These are phyloP conservation scores for Ichneumoninae sp. DNA, from an alignment of 2,888 invertebrate species.

Conservation along the genomic window DNA sequence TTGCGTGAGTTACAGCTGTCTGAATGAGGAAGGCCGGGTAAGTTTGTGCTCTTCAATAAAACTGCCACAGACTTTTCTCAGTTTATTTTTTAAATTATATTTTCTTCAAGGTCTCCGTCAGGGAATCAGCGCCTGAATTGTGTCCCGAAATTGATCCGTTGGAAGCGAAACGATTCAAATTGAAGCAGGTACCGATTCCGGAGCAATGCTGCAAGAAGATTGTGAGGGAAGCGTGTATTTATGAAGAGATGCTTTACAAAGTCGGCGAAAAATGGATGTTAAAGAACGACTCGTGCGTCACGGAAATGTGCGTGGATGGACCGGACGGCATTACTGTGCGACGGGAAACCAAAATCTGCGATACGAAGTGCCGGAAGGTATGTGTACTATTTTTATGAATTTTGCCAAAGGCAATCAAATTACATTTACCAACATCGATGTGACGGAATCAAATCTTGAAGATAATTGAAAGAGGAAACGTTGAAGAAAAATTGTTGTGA, in stretches of 20 bases:
- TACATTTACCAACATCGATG: background rate
- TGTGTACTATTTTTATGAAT: constrained; percentile 33
- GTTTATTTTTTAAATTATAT: constrained; percentile 13
- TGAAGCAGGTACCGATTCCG: constrained; percentile 84
- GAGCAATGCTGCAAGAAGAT: constrained; percentile 87
- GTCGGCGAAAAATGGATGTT: constrained; percentile 85
- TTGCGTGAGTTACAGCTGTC: constrained; percentile 88
- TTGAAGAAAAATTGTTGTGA: background rate
- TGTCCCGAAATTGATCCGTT: constrained; percentile 85
- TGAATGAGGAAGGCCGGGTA: constrained; percentile 85
- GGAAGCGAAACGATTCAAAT: constrained; percentile 84
- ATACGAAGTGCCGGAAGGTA: constrained; percentile 83
- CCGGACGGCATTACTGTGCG: constrained; percentile 84
- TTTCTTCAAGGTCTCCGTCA: constrained; percentile 86
- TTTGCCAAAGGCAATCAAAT: background rate
- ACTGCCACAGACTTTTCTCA: background rate
- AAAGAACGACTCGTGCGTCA: constrained; percentile 85
- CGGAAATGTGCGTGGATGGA: constrained; percentile 85
- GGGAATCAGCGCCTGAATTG: constrained; percentile 84
- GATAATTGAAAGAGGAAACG: background rate
- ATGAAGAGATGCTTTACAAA: constrained; percentile 84
- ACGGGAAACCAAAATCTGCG: constrained; percentile 84
- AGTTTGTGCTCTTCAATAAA: constrained; percentile 69
- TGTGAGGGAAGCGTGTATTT: constrained; percentile 86
- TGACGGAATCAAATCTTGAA: background rate